Base-by-base conservation (phyloP, 2,888 invertebrate species). In the Rutpela maculata region DNA sequence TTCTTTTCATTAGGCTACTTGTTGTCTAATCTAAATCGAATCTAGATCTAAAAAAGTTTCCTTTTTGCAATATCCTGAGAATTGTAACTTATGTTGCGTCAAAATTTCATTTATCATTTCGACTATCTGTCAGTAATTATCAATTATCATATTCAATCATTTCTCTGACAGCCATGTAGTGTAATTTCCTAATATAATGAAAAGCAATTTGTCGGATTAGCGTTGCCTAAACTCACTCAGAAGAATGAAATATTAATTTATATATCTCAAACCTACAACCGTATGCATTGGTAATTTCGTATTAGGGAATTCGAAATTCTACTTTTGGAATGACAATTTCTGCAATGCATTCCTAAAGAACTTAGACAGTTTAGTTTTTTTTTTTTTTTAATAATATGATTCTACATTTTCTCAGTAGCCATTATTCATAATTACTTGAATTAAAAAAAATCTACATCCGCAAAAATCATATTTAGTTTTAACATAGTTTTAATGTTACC, bases 31-130 rank as follows among this genome's bases (percentile, higher is more conserved):
- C n/a, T 50, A 50, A 50, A 50, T 50, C 50, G n/a, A 50, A 50
- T 50, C 50, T 50, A 50, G 15, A 50, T 50, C 3, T n/a, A n/a
- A 50, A 50, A 50, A 50, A n/a, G 43, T 43, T 5, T 50, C n/a
- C 50, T 50, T 50, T 50, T 50, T 50, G 50, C n/a, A 50, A 50
- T 50, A 50, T 50, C 50, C 50, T 50, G n/a, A 4, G 6, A n/a
- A 50, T n/a, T 50, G 50, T 43, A 7, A 1, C 22, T 15, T 50
- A 2, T 15, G 7, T 19, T 38, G 17, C 11, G 18, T 66, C 66
- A 15, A 22, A 67, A 22, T 71, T 66, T 38, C 57, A 74, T 74
- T 74, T 56, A 65, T 65, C 65, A 59, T 31, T 65, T 12, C 7
- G 50, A 35, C 26, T 59, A 22, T 18, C 56, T 38, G 43, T 65